A percentile compares a stretch with the other conserved stretches of the same genome.
These are phyloP conservation scores for Drosophila affinis DNA, from an alignment of 2,888 invertebrate species.

Conservation along the genomic window DNA sequence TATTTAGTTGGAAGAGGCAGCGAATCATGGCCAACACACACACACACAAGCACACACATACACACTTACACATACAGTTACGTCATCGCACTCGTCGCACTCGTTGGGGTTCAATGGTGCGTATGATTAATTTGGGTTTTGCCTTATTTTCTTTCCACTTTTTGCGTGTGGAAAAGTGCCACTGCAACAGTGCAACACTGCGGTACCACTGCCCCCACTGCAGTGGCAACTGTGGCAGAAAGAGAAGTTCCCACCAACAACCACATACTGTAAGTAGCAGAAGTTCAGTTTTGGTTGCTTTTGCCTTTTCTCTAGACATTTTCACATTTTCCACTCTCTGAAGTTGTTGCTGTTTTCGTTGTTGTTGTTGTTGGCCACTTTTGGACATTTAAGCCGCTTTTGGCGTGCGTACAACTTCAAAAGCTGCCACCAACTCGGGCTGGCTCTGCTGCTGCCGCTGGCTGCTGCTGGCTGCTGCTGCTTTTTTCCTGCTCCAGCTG, in stretches of 20 bases:
- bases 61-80: constrained; percentile 19
- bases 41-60: constrained; percentile 9
- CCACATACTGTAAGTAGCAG: constrained; percentile 30
- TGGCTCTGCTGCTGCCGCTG: constrained; percentile 13
- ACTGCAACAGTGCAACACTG: constrained; percentile 12
- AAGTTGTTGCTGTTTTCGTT: constrained; percentile 36
- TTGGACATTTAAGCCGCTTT: constrained; percentile 81
- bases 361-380: constrained; percentile 66
- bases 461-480: constrained; percentile 7
- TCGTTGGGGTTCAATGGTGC: constrained; percentile 67
- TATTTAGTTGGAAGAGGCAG: constrained; percentile 56
- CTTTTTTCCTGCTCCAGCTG: constrained; percentile 60
- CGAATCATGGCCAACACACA: constrained; percentile 56
- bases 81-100: constrained; percentile 55
- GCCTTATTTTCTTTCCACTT: constrained; percentile 3
- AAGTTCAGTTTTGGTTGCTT: constrained; percentile 39
- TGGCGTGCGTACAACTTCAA: constrained; percentile 77
- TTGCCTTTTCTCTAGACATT: constrained; percentile 77
- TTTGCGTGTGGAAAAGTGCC: constrained; percentile 30
- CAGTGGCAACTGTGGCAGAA: not conserved
- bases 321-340: constrained; percentile 71
- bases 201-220: not conserved
- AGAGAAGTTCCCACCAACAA: constrained; percentile 40
- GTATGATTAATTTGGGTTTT: constrained; percentile 71
- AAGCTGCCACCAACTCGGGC: constrained; percentile 46